These are phyloP conservation scores for Lates japonicus DNA, from an alignment of 2,797 vertebrate species.

Conservation along the genomic window DNA sequence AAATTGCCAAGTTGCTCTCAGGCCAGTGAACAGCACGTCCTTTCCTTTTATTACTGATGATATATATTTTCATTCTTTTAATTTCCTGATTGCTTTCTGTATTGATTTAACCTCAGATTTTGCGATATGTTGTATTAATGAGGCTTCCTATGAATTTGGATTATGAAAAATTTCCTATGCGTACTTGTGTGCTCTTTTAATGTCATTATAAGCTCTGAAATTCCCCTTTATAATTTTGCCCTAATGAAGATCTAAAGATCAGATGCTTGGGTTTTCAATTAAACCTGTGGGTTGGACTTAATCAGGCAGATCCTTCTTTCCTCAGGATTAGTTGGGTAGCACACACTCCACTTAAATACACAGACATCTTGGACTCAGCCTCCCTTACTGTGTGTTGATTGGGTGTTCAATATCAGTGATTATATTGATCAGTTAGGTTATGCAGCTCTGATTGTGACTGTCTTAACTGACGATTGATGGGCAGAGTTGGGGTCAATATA, in stretches of 20 bases:
- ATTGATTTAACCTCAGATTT: background rate
- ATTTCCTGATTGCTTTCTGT: too few species aligned
- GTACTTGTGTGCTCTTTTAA: too few species aligned
- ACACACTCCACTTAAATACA: background rate
- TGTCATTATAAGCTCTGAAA: background rate
- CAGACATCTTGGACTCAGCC: background rate
- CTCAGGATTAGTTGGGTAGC: background rate
- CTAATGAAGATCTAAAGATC: conserved; percentile 1
- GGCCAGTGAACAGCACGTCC: too few species aligned
- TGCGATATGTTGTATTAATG: background rate
- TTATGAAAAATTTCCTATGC: background rate
- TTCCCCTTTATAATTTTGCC: background rate
- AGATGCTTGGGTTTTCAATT: background rate
- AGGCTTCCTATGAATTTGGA: background rate
- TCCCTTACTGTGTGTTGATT: background rate
- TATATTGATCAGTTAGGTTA: background rate
- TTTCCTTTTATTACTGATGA: too few species aligned
- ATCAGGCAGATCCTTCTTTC: background rate
- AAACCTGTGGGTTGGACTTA: background rate
- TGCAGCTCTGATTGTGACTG: background rate
- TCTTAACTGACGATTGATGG: background rate
- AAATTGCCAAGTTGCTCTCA: too few species aligned
- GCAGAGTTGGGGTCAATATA: background rate
- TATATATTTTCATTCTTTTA: too few species aligned
- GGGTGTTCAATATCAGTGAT: conserved; percentile 3